Evolutionary conservation across 2,888 invertebrate genomes (phyloP), one percentile per base, ranked within the genome.

Genomic region (Clepsis dumicolana): DNA sequence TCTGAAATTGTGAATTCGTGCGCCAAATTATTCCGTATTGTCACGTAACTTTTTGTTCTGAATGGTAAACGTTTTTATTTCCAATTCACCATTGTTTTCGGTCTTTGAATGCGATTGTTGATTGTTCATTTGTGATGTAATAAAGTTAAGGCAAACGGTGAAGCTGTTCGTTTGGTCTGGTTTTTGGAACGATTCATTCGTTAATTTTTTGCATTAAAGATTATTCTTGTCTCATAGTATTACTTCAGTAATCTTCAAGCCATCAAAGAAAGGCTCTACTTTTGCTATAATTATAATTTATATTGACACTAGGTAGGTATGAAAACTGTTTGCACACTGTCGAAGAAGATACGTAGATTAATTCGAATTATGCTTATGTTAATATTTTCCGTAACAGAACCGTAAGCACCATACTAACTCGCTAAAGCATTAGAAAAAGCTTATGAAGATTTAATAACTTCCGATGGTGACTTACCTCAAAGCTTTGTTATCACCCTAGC

Each of bases 1-100:
- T 35, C 48, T 53, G 57, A 41, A 48, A 44, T 44, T 18, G 44
- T 44, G 60, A 44, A 48, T 12, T 25, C 25, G 41, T 27, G 38
- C 18, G 48, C 54, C 54, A 29, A 54, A n/a, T 54, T 54, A 52
- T 56, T 56, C 56, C 24, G 10, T 16, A 59, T 59, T 59, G 59
- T 41, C 59, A 35, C 56, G 38, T 25, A 25, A 38, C 25, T 12
- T 41, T 59, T 29, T 29, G 29, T 29, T 29, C n/a, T 38, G 21
- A 53, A 53, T 27, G 25, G 25, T n/a, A n/a, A n/a, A n/a, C 38
- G 38, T 38, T 38, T 38, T n/a, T 38, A 14, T 38, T 38, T 38
- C 18, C 5, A 18, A 44, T 44, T 18, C 44, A 1, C 44, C n/a
- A 44, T 44, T 44, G 44, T 44, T 44, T 44, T 44, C 16, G 16